A percentile compares a stretch with the other conserved stretches of the same genome.
Conservation (phyloP, 2,797 vertebrate species). For the Aselliscus stoliczkanus region DNA sequence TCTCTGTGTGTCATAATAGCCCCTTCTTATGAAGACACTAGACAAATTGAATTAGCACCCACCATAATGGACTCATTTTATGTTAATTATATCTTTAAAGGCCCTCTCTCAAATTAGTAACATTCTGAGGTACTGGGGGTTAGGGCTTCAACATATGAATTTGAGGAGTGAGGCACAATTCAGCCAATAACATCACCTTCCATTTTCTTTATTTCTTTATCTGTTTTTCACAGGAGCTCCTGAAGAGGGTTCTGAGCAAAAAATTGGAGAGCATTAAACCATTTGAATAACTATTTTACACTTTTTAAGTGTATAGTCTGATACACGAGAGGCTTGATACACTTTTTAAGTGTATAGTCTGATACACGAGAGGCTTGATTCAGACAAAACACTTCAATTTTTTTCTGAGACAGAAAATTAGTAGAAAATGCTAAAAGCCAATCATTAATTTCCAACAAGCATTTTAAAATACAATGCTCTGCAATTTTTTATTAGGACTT, state of each 20-base stretch:
- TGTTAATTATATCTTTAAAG: not conserved
- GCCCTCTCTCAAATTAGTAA: not conserved
- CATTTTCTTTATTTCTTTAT: not conserved
- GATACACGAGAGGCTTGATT: not conserved
- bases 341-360: not conserved
- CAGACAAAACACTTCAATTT: not conserved
- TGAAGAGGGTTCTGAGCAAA: not conserved
- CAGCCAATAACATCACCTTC: not conserved
- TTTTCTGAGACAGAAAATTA: conserved; percentile 34
- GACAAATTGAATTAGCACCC: not conserved
- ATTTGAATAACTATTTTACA: not conserved
- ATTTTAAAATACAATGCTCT: conserved; percentile 25
- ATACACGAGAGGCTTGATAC: no score
- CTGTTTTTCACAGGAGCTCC: not conserved
- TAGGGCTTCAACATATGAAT: not conserved
- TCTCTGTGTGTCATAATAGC: not conserved
- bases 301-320: not conserved
- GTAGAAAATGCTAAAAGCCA: conserved; percentile 48
- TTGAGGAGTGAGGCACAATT: not conserved
- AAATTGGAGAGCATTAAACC: not conserved
- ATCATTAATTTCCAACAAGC: conserved; percentile 38
- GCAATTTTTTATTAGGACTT: conserved; percentile 32
- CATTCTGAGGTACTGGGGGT: not conserved
- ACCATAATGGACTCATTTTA: not conserved
- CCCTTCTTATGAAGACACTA: not conserved